phyloP scores from a whole-genome alignment of 35 echinoderm and acorn worm species.

The Apostichopus californicus region DNA sequence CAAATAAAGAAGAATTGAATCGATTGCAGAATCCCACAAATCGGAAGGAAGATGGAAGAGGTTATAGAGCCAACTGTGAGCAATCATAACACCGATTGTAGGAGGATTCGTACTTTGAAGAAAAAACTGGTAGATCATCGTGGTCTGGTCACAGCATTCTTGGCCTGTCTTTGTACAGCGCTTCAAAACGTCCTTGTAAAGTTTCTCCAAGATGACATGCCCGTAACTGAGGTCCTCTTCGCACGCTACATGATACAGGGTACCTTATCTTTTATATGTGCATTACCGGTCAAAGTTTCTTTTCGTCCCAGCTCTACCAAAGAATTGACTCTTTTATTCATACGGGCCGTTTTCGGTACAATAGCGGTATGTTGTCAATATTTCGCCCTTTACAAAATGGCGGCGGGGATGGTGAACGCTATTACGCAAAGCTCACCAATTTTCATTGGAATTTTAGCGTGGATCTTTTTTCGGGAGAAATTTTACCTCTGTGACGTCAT shows the following conservation, averaged over 20 bases:
- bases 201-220: background rate
- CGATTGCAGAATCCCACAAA: too few species aligned
- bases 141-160: background rate
- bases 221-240: background rate
- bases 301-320: background rate
- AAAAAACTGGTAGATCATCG: background rate
- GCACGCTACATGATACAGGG: background rate
- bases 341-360: background rate
- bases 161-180: background rate
- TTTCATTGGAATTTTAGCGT: slow-evolving; percentile 55
- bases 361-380: background rate
- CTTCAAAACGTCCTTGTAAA: background rate
- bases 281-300: background rate
- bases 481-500: slow-evolving; percentile 26
- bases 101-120: background rate
- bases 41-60: too few species aligned
- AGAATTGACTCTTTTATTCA: background rate
- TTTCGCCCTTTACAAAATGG: slow-evolving; percentile 16
- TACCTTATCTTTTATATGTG: background rate
- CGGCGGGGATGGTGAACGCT: background rate
- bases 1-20: too few species aligned
- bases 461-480: slow-evolving; percentile 35
- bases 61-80: too few species aligned
- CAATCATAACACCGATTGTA: too few species aligned
- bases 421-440: background rate